Conservation (phyloP, 2,113 vertebrate species). For the Solea senegalensis region DNA sequence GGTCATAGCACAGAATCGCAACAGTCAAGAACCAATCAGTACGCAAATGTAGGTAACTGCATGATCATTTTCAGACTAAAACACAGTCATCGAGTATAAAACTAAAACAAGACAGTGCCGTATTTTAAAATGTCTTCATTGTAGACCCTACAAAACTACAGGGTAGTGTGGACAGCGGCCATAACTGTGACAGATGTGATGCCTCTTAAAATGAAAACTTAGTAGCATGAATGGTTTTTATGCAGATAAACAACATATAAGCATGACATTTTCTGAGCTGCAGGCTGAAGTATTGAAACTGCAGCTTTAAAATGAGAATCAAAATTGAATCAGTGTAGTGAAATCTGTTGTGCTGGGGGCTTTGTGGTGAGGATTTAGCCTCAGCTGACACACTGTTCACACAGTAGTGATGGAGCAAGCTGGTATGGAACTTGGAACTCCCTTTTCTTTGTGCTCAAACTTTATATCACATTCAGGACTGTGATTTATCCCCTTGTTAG, state of each 20-base stretch:
- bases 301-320: constrained; percentile 20
- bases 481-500: neutral
- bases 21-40: too few species aligned
- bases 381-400: constrained; percentile 12
- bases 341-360: constrained; percentile 17
- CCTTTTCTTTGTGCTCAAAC: neutral
- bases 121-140: too few species aligned
- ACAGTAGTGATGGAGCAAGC: neutral
- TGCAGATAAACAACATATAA: constrained; percentile 20
- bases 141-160: too few species aligned
- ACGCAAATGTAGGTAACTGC: too few species aligned
- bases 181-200: too few species aligned
- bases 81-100: too few species aligned
- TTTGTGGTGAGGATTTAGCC: constrained; percentile 9
- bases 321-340: constrained; percentile 21
- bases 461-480: neutral
- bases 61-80: too few species aligned
- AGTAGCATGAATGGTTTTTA: neutral
- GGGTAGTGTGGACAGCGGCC: too few species aligned
- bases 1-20: too few species aligned
- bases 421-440: neutral
- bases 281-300: constrained; percentile 21
- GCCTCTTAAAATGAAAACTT: too few species aligned
- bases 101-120: too few species aligned
- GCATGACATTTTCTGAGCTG: neutral